phyloP scores from a whole-genome alignment of 2,888 invertebrate species.

The Ceriagrion tenellum region DNA sequence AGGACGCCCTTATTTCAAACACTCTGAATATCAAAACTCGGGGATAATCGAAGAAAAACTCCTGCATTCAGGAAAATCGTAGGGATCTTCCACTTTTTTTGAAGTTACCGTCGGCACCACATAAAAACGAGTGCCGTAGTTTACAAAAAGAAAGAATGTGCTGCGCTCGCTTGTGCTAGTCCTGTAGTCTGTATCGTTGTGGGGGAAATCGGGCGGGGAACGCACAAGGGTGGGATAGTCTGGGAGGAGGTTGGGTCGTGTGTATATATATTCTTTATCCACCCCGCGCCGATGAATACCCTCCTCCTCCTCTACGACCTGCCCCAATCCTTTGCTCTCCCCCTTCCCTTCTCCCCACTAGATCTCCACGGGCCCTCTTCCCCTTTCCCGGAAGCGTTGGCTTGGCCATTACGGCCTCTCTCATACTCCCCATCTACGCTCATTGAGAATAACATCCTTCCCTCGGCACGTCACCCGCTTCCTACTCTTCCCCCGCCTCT shows the following conservation, averaged over 20 bases:
- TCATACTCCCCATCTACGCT: not conserved
- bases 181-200: not conserved
- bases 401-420: slow-evolving; percentile 52
- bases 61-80: no score
- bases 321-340: not conserved
- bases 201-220: not conserved
- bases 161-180: not conserved
- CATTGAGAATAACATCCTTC: slow-evolving; percentile 25
- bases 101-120: no score
- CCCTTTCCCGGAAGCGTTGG: slow-evolving; percentile 44
- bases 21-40: no score
- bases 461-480: slow-evolving; percentile 28
- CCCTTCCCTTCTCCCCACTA: not conserved
- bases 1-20: no score
- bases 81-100: no score
- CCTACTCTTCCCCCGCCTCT: not conserved
- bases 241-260: not conserved
- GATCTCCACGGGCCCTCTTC: not conserved
- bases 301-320: not conserved
- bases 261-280: not conserved
- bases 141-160: not conserved
- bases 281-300: not conserved
- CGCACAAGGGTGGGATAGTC: not conserved
- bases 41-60: no score
- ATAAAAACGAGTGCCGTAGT: not conserved